Evolutionary conservation across 2,888 invertebrate species (phyloP), one percentile per base, ranked within the genome.

Genomic region (Ennomos fuscantarius): DNA sequence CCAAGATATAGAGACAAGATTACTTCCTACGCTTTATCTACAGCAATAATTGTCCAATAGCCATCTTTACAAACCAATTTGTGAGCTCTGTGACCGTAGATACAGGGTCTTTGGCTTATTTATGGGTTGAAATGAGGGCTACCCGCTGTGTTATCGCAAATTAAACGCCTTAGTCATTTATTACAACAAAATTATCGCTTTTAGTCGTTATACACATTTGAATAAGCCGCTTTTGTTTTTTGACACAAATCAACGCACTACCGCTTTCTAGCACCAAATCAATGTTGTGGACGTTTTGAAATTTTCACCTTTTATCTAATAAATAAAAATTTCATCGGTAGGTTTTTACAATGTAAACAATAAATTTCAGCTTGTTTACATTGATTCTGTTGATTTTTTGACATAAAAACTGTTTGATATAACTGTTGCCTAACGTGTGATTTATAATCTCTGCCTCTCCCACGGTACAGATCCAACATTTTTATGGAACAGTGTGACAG

Each of bases 101-200:
- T 31, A 24, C 46, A 46, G 35, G 42, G 46, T 39, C 50, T 42
- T 47, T 35, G 39, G 50, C 15, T 37, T 56, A 63, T 63, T 63
- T 62, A 62, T 47, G 62, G 35, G 43, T 8, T 33, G 34, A 51
- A 50, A 36, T 33, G 24, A 40, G 39, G 56, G 48, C 45, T 46
- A 41, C 68, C n/a, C 37, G 57, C 64, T 60, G 61, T 40, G 63
- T 55, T 64, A 66, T 63, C 60, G 63, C 65, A 63, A 66, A 64
- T 65, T 63, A 65, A 67, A 63, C 60, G 60, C 58, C 55, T 55
- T 46, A 31, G 46, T 60, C 54, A 65, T 69, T 62, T 64, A 65
- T 65, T 61, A 69, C 61, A 54, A 55, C 58, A 49, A 59, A 45
- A 31, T 51, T 52, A 60, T 36, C 11, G 55, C 43, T 32, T 35